Base-by-base conservation (phyloP, 1,140 invertebrate species). In the Drosophila navojoa region DNA sequence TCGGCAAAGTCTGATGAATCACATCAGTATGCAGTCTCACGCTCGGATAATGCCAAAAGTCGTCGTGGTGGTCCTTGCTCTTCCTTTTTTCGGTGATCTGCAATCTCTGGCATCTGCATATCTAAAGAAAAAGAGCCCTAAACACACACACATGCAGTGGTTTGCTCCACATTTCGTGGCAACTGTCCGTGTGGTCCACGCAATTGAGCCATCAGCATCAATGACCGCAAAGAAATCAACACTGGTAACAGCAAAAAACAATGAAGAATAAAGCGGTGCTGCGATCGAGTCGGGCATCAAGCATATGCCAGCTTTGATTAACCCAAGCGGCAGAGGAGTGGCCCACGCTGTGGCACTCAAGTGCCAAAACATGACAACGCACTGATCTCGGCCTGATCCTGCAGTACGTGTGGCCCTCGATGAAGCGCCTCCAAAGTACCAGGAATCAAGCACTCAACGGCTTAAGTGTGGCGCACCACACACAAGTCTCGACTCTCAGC, bases 371-470 rank as follows among this genome's bases (percentile, higher is more conserved):
- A 89, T 89, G 84, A 89, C 84, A 71, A 47, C 71, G 77, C 77
- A 79, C 75, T 86, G 76, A 60, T 71, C 69, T 27, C 5, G 27
- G 27, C 19, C 19, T 64, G 82, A 86, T 87, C 82, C 82, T 89
- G 84, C 53, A 70, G 47, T 80, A 72, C 76, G 82, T 87, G 84
- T 87, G 84, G 82, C 79, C 54, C 55, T 19, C 59, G 67, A 61
- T 52, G 84, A 84, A 89, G 82, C 84, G 82, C 82, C 82, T 76
- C 76, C 79, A 77, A 86, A 77, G 76, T 87, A 87, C 82, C 82
- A 84, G 76, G 82, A 87, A 87, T 89, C 84, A 72, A 71, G 77
- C 84, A 87, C 82, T 87, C 82, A 89, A 89, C 82, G 82, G 84
- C 82, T 87, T 89, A 87, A 87, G 82, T 89, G 82, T 87, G 35